Evolutionary conservation across 1,140 invertebrate species (phyloP), one percentile per base, ranked within the genome.

Genomic region (Sminthurinus signatus): DNA sequence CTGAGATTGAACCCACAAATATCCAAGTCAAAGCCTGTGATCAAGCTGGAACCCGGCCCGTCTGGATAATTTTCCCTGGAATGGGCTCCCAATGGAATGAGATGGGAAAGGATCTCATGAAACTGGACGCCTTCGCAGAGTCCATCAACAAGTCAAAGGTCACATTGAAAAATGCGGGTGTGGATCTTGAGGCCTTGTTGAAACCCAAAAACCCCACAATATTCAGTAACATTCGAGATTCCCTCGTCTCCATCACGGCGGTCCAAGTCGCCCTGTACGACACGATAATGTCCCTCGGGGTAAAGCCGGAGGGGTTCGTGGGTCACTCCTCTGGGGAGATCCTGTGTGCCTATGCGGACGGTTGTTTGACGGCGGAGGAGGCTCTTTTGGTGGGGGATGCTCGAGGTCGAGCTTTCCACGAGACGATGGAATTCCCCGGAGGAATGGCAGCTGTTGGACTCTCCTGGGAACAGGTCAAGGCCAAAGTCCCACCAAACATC

Each of bases 11-110:
- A 4, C 5, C 5, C 5, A 5, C 5, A 8, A 36, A 8, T 36
- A 39, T 42, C 5, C 17, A n/a, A 42, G 54, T 56, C n/a, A 3
- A 56, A 21, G 39, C 2, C 4, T 56, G n/a, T 28, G 54, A 56
- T 4, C 75, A 75, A 42, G 66, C 71, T 42, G 83, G 86, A 31
- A 82, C 81, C 64, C 82, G 88, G 27, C 93, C 92, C 0, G 77
- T 98, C 27, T 98, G 93, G 89, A 96, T 85, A 75, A 81, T 98
- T 42, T 98, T 95, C 78, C 88, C 93, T 52, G 96, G 95, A 43
- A 97, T 98, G 93, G 96, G 95, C 8, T 86, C 87, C 39, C 95
- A 98, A 78, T 98, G 94, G 94, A 80, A 86, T 48, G 91, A 90
- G 63, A 98, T 98, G 93, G 93, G 84, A 2, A 85, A 85, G 73